Evolutionary conservation across 37 sponge, comb jelly and placozoan genomes (phyloP), one percentile per base, ranked within the genome.

Genomic region (Corticium candelabrum): DNA sequence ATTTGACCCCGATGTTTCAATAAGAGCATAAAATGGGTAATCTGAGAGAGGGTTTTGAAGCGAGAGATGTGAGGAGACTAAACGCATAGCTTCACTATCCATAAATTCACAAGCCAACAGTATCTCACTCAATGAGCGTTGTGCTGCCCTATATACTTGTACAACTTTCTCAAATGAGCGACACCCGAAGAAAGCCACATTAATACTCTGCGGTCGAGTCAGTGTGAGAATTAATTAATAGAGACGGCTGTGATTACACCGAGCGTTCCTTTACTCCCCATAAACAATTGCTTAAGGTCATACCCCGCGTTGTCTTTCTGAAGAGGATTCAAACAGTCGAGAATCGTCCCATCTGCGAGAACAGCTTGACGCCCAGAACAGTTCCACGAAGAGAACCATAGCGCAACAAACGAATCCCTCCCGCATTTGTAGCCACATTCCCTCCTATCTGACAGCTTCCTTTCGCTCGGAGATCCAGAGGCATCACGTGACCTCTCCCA

Each of bases 371-470:
- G 5, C 99, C 99, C 40, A 97, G 88, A 3, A 94, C 85, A 41
- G 68, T 94, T 30, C 90, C 94, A 31, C 85, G 92, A 3, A 97
- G 85, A 3, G 95, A 94, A 2, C 99, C 99, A 68, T 94, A 97
- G 4, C 94, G 86, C 62, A 97, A 41, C 35, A 97, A 76, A 69
- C 99, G 62, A 32, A 91, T 77, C 40, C 99, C 99, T 21, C 99
- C 99, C 37, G 99, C 99, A 79, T 97, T 94, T 3, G 99, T 97
- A 5, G 99, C 85, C 2, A 83, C 86, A 77, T 97, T 97, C 0
- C 99, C 99, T 41, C 99, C 99, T 56, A 97, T 89, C 43, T 92
- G 93, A 81, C 99, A 97, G 74, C 90, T 87, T 41, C 99, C 99
- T 62, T 88, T 89, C 3, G 94, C 92, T n/a, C 92, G 94, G 67